A percentile compares a stretch with the other conserved stretches of the same genome.
Evolutionary conservation across 2,797 vertebrate genomes (phyloP).

Genomic region (Clarias pachynema): DNA sequence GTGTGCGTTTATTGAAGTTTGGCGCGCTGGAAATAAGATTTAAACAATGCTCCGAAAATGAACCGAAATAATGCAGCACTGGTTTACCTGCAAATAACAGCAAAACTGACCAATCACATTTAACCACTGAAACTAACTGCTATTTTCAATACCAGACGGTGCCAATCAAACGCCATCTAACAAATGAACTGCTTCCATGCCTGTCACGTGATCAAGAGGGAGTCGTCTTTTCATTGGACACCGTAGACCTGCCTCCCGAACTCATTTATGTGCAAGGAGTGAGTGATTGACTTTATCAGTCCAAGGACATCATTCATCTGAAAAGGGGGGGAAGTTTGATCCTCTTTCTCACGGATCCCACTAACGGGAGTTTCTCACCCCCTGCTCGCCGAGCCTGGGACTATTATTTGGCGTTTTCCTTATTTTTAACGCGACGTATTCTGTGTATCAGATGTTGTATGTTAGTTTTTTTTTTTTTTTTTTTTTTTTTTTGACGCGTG

Average conservation of each 20-base stretch:
- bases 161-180: conserved; percentile 80
- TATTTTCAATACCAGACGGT: conserved; percentile 83
- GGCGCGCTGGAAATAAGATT: conserved; percentile 53
- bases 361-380: conserved; percentile 78
- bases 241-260: conserved; percentile 84
- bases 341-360: conserved; percentile 82
- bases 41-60: conserved; percentile 57
- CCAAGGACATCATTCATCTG: conserved; percentile 93
- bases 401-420: conserved; percentile 55
- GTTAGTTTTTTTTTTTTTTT: conserved; percentile 60
- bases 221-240: conserved; percentile 82
- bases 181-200: conserved; percentile 80
- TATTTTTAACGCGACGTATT: conserved; percentile 6
- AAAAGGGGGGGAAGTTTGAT: conserved; percentile 87
- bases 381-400: conserved; percentile 71
- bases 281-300: conserved; percentile 97
- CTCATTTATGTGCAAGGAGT: conserved; percentile 94
- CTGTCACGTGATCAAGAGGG: conserved; percentile 80
- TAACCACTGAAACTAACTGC: conserved; percentile 79
- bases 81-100: conserved; percentile 85
- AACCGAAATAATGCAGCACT: conserved; percentile 63
- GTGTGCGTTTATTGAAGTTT: conserved; percentile 43
- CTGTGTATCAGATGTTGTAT: conserved; percentile 54
- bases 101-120: conserved; percentile 82
- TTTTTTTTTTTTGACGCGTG: conserved; percentile 59